phyloP scores from a whole-genome alignment of 1,140 invertebrate genomes.

The Condylostylus longicornis region DNA sequence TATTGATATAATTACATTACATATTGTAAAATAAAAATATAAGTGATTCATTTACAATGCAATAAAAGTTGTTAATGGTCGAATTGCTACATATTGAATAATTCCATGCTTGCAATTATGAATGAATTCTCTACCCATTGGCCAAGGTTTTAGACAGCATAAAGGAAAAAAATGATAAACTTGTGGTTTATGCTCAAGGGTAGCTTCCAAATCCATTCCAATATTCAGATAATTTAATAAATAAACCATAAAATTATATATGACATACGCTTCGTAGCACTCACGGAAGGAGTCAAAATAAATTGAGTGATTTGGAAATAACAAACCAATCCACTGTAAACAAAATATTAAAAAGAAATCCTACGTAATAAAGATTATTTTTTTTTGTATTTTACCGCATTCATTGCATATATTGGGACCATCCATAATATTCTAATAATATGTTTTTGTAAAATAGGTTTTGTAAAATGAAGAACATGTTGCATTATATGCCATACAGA shows the following conservation, averaged over 20 bases:
- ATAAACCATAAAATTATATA: conserved; percentile 96
- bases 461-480: conserved; percentile 86
- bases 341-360: conserved; percentile 1
- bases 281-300: conserved; percentile 85
- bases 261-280: conserved; percentile 93
- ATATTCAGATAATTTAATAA: conserved; percentile 79
- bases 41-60: conserved; percentile 57
- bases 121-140: conserved; percentile 82
- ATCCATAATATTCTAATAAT: conserved; percentile 96
- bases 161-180: conserved; percentile 72
- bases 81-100: conserved; percentile 80
- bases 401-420: conserved; percentile 91
- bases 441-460: conserved; percentile 83
- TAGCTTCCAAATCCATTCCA: conserved; percentile 63
- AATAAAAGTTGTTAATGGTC: conserved; percentile 75
- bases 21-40: no score
- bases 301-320: conserved; percentile 70
- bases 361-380: neutral
- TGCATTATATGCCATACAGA: conserved; percentile 89
- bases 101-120: conserved; percentile 93
- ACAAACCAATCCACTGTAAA: conserved; percentile 63
- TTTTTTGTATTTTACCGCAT: conserved; percentile 56
- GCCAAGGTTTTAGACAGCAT: conserved; percentile 70
- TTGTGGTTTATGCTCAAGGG: conserved; percentile 69
- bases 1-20: no score